Evolutionary conservation across 1,140 invertebrate species (phyloP).

Genomic region (Littorina saxatilis): DNA sequence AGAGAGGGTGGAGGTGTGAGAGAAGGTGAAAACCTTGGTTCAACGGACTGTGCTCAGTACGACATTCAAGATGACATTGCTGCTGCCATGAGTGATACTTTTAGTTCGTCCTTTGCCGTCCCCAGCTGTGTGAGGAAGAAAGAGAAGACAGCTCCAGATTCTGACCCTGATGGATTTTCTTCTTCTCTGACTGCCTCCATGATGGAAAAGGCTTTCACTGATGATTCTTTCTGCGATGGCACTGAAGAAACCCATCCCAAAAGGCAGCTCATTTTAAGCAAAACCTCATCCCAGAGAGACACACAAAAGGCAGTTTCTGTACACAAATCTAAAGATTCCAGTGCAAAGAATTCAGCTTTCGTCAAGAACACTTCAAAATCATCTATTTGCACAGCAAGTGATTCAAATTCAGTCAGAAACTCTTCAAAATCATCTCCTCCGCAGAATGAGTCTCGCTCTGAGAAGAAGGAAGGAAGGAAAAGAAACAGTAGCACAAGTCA

Average conservation of each 20-base stretch:
- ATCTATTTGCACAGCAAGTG: no score
- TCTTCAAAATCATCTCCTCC: not conserved
- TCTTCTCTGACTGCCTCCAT: conserved; percentile 1
- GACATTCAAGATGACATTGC: conserved; percentile 21
- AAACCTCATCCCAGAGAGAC: no score
- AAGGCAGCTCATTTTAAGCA: no score
- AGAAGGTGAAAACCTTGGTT: no score
- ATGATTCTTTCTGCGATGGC: not conserved
- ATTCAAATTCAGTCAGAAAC: no score
- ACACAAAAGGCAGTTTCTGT: no score
- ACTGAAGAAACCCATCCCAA: not conserved
- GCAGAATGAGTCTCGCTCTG: not conserved
- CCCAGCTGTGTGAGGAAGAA: not conserved
- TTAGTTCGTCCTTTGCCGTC: not conserved
- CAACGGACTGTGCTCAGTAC: no score
- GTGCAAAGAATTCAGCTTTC: no score
- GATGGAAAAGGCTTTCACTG: conserved; percentile 10
- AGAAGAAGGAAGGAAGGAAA: not conserved
- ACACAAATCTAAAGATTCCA: no score
- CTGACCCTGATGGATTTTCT: not conserved
- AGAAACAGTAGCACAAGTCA: not conserved
- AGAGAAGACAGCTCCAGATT: not conserved
- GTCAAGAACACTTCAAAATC: no score
- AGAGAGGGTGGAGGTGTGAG: no score
- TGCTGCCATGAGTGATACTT: conserved; percentile 31